Conservation (phyloP, 2,113 vertebrate species). For the Hippocampus guttulatus region DNA sequence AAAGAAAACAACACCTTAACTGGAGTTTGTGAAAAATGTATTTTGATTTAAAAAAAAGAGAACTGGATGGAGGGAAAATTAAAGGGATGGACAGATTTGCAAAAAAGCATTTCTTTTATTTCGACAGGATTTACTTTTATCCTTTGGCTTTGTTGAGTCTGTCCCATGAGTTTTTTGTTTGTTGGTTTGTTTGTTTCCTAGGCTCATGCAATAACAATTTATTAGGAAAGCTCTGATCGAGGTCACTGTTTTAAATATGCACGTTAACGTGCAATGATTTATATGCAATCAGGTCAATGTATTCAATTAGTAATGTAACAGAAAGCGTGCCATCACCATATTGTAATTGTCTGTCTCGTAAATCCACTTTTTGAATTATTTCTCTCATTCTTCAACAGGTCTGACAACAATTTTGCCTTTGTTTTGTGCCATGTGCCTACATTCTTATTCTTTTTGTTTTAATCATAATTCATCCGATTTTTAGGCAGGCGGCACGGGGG, state of each 20-base stretch:
- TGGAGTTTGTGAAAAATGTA: slow-evolving; percentile 7
- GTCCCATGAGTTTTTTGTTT: background rate
- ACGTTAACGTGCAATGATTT: background rate
- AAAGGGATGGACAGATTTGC: background rate
- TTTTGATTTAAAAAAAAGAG: slow-evolving; percentile 11
- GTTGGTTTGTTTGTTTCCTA: background rate
- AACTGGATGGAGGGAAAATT: slow-evolving; percentile 11
- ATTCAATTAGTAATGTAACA: background rate
- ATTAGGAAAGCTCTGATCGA: background rate
- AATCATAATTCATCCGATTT: too few relatives aligned
- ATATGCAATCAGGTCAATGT: background rate
- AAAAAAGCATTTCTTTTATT: background rate
- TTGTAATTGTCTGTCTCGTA: background rate
- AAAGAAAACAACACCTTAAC: slow-evolving; percentile 58
- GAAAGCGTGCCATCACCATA: background rate
- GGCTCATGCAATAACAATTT: background rate
- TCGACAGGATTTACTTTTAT: background rate
- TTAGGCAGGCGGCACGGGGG: too few relatives aligned
- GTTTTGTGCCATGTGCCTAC: too few relatives aligned
- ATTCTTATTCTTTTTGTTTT: too few relatives aligned
- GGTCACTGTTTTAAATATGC: background rate
- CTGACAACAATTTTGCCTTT: too few relatives aligned
- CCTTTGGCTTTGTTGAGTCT: background rate
- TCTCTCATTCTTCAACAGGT: too few relatives aligned
- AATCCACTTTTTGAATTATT: background rate